A percentile compares a stretch with the other conserved stretches of the same genome.
Conservation (phyloP, 1,140 invertebrate species). For the Leptinotarsa defecta region DNA sequence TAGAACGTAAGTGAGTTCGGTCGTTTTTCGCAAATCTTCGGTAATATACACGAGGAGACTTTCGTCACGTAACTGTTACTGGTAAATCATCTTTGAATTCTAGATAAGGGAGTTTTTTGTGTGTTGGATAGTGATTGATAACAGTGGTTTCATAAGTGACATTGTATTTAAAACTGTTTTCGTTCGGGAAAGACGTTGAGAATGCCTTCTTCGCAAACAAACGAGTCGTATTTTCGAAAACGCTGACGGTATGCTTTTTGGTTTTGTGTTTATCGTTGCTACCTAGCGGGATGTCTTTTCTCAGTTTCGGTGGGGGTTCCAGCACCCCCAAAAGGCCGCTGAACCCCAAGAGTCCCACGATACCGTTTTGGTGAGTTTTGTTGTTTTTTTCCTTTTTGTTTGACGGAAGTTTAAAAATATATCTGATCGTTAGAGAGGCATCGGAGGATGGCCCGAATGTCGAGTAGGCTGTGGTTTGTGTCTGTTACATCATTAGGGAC, state of each 20-base stretch:
- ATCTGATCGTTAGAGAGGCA: neutral
- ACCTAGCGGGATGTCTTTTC: conserved; percentile 25
- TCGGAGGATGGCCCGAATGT: neutral
- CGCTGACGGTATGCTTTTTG: conserved; percentile 6
- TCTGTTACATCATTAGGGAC: conserved; percentile 22
- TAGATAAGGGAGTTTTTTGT: too few relatives aligned
- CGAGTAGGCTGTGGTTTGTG: neutral
- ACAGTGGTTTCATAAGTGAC: neutral
- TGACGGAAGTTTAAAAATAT: conserved; percentile 26
- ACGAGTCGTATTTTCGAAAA: conserved; percentile 1
- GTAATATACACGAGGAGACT: too few relatives aligned
- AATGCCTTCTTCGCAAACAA: neutral
- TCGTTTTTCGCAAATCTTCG: neutral
- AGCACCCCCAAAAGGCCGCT: conserved; percentile 15
- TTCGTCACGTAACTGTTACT: too few relatives aligned
- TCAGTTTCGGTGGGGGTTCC: conserved; percentile 20
- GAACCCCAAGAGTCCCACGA: conserved; percentile 18
- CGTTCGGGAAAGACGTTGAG: neutral
- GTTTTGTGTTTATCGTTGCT: neutral
- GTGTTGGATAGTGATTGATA: neutral
- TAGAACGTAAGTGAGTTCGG: neutral
- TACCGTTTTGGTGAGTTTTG: conserved; percentile 26
- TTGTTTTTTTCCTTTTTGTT: conserved; percentile 3
- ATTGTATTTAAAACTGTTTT: neutral
- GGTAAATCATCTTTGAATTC: too few relatives aligned